Evolutionary conservation across 2,797 vertebrate genomes (phyloP).

Genomic region (Avahi laniger): DNA sequence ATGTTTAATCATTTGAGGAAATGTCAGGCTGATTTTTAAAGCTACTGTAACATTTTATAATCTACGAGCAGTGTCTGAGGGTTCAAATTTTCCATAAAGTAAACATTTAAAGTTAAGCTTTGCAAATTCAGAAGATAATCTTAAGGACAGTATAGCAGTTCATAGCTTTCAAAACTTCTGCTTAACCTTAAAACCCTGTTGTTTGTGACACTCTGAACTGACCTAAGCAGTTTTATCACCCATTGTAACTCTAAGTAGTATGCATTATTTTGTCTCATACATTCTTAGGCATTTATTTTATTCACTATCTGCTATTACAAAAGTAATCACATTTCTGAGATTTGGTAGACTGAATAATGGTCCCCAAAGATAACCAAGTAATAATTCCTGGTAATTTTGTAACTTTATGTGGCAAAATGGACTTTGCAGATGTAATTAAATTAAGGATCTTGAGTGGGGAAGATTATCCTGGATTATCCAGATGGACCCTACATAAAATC

Average conservation of each 20-base stretch:
- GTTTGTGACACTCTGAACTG: not conserved
- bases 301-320: not conserved
- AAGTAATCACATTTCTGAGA: conserved; percentile 3
- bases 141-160: not conserved
- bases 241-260: not conserved
- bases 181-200: not conserved
- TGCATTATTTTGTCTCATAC: not conserved
- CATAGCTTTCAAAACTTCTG: not conserved
- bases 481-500: not conserved
- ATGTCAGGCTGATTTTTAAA: not conserved
- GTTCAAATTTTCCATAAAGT: not conserved
- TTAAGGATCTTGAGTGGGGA: too few relatives aligned
- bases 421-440: not conserved
- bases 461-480: not conserved
- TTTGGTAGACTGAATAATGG: not conserved
- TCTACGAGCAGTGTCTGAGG: not conserved
- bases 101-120: not conserved
- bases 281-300: not conserved
- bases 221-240: not conserved
- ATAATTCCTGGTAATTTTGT: not conserved
- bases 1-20: not conserved
- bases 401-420: not conserved
- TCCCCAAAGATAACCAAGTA: not conserved
- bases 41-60: not conserved
- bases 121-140: not conserved